Evolutionary conservation across 2,113 vertebrate genomes (phyloP), one percentile per base, ranked within the genome.

Genomic region (Chunga burmeisteri): DNA sequence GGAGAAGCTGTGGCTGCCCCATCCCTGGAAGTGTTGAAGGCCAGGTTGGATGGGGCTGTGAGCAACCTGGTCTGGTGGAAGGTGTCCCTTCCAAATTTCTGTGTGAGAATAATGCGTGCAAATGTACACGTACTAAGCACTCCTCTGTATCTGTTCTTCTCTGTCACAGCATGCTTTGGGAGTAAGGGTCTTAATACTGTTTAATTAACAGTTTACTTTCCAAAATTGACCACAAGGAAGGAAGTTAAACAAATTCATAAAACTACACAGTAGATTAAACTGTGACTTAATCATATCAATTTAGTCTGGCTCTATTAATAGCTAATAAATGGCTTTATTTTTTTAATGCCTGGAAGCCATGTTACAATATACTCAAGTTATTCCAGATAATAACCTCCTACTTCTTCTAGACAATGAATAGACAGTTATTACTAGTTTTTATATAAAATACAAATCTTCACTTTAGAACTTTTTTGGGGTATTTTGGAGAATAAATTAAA

Each of bases 301-400:
- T 83, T 93, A 71, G 67, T 88, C 61, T 96, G 94, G 17, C 44
- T 97, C 75, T 96, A 16, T 97, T 97, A 95, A 96, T 96, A 96
- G 78, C 86, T 95, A 94, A 88, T 90, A 92, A 96, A 94, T 96
- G 81, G 9, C 62, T 82, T 92, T 84, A 30, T 67, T 95, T 97
- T 93, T 93, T 96, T 90, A 63, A 40, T 91, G 86, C 81, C 94
- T 83, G 36, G 61, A 90, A 96, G 55, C 62, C 18, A 1, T 82
- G 78, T 92, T 96, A 70, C 30, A 75, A 67, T 94, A 70, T 44
- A 63, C 44, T 89, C 19, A 44, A 46, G 82, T 93, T 91, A 42
- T 93, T 96, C 93, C 53, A 92, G 47, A 73, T 96, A 55, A 65
- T 92, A 75, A 68, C 59, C 32, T 87, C 53, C 53, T 77, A 38